A percentile compares a stretch with the other conserved stretches of the same genome.
Evolutionary conservation across 1,140 invertebrate genomes (phyloP).

Genomic region (Carposina sasakii): DNA sequence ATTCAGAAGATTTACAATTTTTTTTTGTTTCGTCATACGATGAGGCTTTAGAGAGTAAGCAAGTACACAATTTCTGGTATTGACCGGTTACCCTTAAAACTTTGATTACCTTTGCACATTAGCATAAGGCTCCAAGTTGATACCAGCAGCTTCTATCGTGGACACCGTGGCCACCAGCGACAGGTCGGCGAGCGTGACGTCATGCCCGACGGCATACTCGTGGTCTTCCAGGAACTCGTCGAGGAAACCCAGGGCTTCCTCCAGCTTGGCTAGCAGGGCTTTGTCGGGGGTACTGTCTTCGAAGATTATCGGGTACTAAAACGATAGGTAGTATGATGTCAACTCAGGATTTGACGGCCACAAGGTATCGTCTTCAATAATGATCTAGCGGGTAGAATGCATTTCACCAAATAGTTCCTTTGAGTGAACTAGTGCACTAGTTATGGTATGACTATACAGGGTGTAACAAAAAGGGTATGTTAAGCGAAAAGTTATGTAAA

Average conservation of each 20-base stretch:
- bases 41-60: background rate
- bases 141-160: slow-evolving; percentile 75
- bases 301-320: slow-evolving; percentile 81
- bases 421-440: too few species aligned
- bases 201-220: slow-evolving; percentile 76
- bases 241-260: slow-evolving; percentile 75
- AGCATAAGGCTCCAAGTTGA: slow-evolving; percentile 75
- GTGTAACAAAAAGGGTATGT: too few species aligned
- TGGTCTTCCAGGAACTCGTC: slow-evolving; percentile 76
- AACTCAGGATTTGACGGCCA: too few species aligned
- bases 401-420: too few species aligned
- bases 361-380: too few species aligned
- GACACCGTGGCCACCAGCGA: slow-evolving; percentile 74
- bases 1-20: too few species aligned
- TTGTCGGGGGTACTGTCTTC: slow-evolving; percentile 72
- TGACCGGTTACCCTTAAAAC: background rate
- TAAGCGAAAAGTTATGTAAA: too few species aligned
- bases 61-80: background rate
- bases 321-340: too few species aligned
- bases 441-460: too few species aligned
- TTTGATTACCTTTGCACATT: slow-evolving; percentile 68
- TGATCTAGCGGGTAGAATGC: too few species aligned
- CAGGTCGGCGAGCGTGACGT: slow-evolving; percentile 82
- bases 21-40: too few species aligned
- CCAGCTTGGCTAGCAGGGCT: slow-evolving; percentile 74